Evolutionary conservation across 2,113 vertebrate genomes (phyloP).

Genomic region (Salvator merianae): DNA sequence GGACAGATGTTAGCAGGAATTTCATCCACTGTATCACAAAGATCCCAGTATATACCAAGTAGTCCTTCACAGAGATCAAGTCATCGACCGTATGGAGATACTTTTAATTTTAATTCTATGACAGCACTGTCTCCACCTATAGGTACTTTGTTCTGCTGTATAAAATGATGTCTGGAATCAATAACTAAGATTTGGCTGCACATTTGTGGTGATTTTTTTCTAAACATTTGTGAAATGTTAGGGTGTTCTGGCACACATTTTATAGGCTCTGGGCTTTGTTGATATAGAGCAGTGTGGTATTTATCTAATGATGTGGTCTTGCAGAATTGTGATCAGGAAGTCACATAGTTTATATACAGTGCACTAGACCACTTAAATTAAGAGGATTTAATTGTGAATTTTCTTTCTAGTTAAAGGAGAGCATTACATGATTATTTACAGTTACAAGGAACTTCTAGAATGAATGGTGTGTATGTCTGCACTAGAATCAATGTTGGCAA

Average conservation of each 20-base stretch:
- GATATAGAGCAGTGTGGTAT: background rate
- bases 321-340: background rate
- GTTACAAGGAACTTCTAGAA: accelerated
- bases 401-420: background rate
- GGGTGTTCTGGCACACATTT: conserved; percentile 16
- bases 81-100: conserved; percentile 70
- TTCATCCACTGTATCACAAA: conserved; percentile 70
- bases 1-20: conserved; percentile 88
- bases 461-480: background rate
- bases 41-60: conserved; percentile 54
- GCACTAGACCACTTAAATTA: background rate
- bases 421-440: background rate
- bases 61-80: conserved; percentile 66
- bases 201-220: conserved; percentile 34
- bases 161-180: conserved; percentile 43
- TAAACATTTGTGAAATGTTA: conserved; percentile 52
- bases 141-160: conserved; percentile 76
- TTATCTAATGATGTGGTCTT: conserved; percentile 2
- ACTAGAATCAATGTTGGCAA: background rate
- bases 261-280: background rate
- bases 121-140: conserved; percentile 75
- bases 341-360: background rate
- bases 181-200: conserved; percentile 38
- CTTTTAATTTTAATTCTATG: conserved; percentile 75
- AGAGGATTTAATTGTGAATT: background rate